Conservation (phyloP, 2,888 invertebrate species). For the Hedychridium roseum region DNA sequence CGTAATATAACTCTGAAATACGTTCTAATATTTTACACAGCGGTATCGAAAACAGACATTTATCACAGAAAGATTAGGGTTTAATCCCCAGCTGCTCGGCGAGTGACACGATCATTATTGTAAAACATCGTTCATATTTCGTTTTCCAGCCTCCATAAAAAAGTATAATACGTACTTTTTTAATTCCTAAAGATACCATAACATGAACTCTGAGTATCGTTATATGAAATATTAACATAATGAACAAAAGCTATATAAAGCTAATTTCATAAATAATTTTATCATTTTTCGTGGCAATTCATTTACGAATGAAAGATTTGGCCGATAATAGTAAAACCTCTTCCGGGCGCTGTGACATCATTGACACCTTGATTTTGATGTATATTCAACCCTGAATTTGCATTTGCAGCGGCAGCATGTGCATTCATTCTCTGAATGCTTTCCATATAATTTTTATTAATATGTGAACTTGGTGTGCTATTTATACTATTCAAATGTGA, state of each 20-base stretch:
- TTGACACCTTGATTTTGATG: slow-evolving; percentile 32
- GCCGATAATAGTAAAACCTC: slow-evolving; percentile 43
- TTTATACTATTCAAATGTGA: slow-evolving; percentile 28
- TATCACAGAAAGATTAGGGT: slow-evolving; percentile 39
- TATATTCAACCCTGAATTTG: slow-evolving; percentile 28
- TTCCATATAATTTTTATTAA: slow-evolving; percentile 35
- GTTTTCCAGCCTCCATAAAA: too few relatives aligned
- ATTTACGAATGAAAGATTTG: slow-evolving; percentile 48
- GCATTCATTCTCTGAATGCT: slow-evolving; percentile 29
- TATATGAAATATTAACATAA: too few relatives aligned
- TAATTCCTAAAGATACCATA: too few relatives aligned
- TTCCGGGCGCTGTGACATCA: slow-evolving; percentile 35
- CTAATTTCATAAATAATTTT: too few relatives aligned
- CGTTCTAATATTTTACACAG: neutral
- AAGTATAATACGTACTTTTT: too few relatives aligned
- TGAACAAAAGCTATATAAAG: too few relatives aligned
- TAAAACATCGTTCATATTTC: too few relatives aligned
- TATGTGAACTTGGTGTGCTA: slow-evolving; percentile 22
- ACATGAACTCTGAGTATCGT: too few relatives aligned
- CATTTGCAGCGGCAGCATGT: slow-evolving; percentile 13
- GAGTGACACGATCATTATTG: too few relatives aligned
- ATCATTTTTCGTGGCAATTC: too few relatives aligned
- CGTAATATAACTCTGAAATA: slow-evolving; percentile 1
- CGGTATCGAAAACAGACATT: slow-evolving; percentile 15
- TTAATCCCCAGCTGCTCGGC: neutral